These are phyloP conservation scores for Aethina tumida DNA, from an alignment of 1,140 invertebrate genomes.

Conservation along the genomic window DNA sequence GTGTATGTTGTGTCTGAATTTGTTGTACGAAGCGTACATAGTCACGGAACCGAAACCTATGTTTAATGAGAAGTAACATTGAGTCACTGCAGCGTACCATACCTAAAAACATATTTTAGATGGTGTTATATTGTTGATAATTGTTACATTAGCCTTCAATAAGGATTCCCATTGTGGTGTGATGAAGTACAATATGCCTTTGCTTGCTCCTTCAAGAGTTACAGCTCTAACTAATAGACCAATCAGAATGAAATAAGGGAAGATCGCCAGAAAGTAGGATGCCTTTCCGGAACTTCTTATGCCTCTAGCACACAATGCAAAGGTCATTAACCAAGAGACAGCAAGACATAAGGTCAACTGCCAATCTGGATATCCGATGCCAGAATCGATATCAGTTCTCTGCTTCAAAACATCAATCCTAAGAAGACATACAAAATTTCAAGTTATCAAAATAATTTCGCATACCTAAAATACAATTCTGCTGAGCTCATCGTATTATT, in stretches of 20 bases:
- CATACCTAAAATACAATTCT: slow-evolving; percentile 50
- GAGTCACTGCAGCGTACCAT: slow-evolving; percentile 73
- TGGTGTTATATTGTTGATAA: too few relatives aligned
- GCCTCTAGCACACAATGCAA: slow-evolving; percentile 66
- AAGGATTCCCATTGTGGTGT: slow-evolving; percentile 53
- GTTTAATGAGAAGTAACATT: slow-evolving; percentile 71
- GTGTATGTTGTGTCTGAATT: slow-evolving; percentile 74
- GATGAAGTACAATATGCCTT: slow-evolving; percentile 66
- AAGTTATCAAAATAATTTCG: too few relatives aligned
- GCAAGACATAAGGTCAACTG: slow-evolving; percentile 65
- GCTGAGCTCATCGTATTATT: slow-evolving; percentile 42
- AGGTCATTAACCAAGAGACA: slow-evolving; percentile 67
- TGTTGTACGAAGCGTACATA: slow-evolving; percentile 66
- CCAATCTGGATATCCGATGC: slow-evolving; percentile 68
- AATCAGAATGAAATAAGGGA: slow-evolving; percentile 74
- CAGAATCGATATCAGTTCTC: slow-evolving; percentile 54
- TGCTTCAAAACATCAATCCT: slow-evolving; percentile 52
- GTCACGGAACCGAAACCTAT: slow-evolving; percentile 61
- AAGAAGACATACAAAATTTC: slow-evolving; percentile 7
- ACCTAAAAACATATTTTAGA: too few relatives aligned
- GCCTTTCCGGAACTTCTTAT: slow-evolving; percentile 69
- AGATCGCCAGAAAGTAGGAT: slow-evolving; percentile 75
- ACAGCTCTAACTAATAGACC: slow-evolving; percentile 60
- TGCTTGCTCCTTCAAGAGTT: slow-evolving; percentile 61
- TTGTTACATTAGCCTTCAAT: slow-evolving; percentile 46